phyloP scores from a whole-genome alignment of 2,113 vertebrate species.

The Piprites chloris region DNA sequence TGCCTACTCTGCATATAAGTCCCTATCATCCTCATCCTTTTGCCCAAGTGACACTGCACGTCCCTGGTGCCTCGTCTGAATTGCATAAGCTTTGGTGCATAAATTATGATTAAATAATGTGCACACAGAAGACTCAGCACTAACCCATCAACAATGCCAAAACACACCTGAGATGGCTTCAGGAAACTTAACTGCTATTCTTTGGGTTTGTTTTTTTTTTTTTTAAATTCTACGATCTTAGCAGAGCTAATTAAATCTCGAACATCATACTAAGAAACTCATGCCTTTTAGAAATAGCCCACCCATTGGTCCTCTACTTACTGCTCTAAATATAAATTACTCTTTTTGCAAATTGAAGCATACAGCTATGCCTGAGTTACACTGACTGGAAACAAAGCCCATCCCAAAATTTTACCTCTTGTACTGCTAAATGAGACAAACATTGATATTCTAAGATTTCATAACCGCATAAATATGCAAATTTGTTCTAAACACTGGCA shows the following conservation, averaged over 20 bases:
- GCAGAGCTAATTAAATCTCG: not conserved
- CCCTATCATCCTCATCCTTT: not conserved
- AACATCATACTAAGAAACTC: not conserved
- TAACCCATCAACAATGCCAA: not conserved
- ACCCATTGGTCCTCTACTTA: not conserved
- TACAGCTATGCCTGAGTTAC: not conserved
- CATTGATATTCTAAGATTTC: not conserved
- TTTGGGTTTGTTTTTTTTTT: not conserved
- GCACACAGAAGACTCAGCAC: not conserved
- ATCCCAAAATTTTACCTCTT: not conserved
- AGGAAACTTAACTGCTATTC: not conserved
- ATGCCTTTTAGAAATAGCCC: not conserved
- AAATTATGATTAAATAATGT: not conserved
- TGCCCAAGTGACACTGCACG: not conserved
- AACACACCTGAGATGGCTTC: not conserved
- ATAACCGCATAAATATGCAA: not conserved
- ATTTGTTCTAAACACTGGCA: not conserved
- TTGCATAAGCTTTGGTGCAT: not conserved
- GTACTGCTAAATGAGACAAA: not conserved
- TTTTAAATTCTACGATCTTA: not conserved
- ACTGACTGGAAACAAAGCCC: not conserved
- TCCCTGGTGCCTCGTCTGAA: not conserved
- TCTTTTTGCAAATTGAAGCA: not conserved
- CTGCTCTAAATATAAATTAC: not conserved
- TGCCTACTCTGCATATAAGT: not conserved